A percentile compares a stretch with the other conserved stretches of the same genome.
Conservation (phyloP, 2,797 vertebrate species). For the Rhinoraja longicauda region DNA sequence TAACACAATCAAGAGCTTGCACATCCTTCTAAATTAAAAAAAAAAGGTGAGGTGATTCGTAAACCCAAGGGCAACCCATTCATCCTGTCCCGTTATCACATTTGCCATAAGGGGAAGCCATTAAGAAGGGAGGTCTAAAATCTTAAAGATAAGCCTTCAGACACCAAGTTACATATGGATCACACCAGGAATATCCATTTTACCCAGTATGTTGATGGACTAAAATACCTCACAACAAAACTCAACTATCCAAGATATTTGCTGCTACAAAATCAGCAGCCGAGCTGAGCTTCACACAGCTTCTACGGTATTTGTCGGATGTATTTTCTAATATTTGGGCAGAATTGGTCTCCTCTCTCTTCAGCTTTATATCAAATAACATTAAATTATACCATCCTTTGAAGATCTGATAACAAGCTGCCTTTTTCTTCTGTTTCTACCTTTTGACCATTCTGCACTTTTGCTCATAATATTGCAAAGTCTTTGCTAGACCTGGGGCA, state of each 20-base stretch:
- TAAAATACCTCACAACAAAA: neutral
- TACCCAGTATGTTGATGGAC: neutral
- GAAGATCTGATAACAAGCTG: conserved; percentile 16
- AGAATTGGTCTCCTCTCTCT: neutral
- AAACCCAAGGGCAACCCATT: conserved; percentile 59
- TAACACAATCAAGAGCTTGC: conserved; percentile 28
- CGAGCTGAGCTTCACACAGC: neutral
- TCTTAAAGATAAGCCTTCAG: conserved; percentile 49
- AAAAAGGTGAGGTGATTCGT: conserved; percentile 46
- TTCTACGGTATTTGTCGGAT: conserved; percentile 16
- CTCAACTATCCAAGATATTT: neutral
- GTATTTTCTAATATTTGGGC: neutral
- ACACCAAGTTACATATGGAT: conserved; percentile 10
- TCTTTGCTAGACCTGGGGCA: conserved; percentile 1
- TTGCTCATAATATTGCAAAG: too few relatives aligned
- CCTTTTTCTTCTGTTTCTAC: neutral
- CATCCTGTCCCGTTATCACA: conserved; percentile 62
- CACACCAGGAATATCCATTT: conserved; percentile 1
- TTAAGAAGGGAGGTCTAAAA: conserved; percentile 64
- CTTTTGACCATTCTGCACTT: neutral
- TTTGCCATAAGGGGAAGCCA: conserved; percentile 73
- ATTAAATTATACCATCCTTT: neutral
- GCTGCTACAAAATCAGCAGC: neutral
- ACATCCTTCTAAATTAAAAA: conserved; percentile 27
- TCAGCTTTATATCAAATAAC: conserved; percentile 1